These are phyloP conservation scores for Trachelus stipa DNA, from an alignment of 2,888 invertebrate genomes.

Conservation along the genomic window DNA sequence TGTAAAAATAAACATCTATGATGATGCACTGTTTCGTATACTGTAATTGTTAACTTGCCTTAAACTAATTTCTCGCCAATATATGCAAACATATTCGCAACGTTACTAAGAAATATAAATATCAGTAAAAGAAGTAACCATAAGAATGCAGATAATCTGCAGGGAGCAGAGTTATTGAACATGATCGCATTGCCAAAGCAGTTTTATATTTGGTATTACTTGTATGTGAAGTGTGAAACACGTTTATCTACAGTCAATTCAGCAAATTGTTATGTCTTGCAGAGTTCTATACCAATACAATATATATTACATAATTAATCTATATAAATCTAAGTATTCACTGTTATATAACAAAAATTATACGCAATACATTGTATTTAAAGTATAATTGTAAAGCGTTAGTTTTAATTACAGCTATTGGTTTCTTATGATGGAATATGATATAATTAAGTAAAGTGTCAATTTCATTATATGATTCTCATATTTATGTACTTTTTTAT, in stretches of 20 bases:
- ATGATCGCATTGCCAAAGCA: not conserved
- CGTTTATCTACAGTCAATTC: not conserved
- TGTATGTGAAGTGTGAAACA: not conserved
- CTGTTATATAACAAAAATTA: not conserved
- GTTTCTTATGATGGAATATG: not conserved
- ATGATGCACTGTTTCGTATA: not conserved
- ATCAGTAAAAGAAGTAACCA: not conserved
- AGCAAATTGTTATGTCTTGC: not conserved
- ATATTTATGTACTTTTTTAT: slow-evolving; percentile 19
- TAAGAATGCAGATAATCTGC: not conserved
- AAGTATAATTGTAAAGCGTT: not conserved
- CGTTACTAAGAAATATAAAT: not conserved
- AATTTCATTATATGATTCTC: slow-evolving; percentile 1
- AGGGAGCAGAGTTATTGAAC: not conserved
- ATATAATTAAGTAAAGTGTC: not conserved
- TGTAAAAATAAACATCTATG: not conserved
- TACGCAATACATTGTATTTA: not conserved
- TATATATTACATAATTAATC: not conserved
- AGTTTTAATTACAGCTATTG: not conserved
- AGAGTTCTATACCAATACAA: not conserved
- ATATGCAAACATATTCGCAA: not conserved
- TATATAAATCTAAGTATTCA: not conserved
- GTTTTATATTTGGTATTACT: not conserved
- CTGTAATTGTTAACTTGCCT: not conserved
- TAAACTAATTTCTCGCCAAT: not conserved